Conservation (phyloP, 2,888 invertebrate genomes). For the Cyaniris semiargus region DNA sequence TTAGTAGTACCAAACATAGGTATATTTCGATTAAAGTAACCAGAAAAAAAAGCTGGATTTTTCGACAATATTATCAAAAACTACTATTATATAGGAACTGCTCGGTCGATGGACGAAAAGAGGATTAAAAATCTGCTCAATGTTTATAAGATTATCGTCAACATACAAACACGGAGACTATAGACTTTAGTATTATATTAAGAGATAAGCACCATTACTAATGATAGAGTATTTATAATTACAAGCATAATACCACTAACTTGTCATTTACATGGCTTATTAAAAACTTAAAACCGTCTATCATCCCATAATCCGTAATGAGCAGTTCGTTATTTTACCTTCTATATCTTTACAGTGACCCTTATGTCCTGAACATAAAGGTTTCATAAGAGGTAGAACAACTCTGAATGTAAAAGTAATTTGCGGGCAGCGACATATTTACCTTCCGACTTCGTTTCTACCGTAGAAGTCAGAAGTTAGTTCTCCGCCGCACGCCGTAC, state of each 20-base stretch:
- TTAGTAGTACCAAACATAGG: too few relatives aligned
- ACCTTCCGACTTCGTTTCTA: constrained; percentile 7
- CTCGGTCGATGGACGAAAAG: too few relatives aligned
- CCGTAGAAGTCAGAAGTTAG: background rate
- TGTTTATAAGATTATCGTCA: background rate
- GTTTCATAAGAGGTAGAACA: background rate
- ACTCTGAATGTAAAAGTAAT: background rate
- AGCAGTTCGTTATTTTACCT: background rate
- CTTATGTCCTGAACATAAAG: background rate
- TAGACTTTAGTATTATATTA: background rate
- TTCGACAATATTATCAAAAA: too few relatives aligned
- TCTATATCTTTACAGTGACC: background rate
- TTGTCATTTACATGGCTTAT: background rate
- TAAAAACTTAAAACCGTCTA: background rate
- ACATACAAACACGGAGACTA: background rate
- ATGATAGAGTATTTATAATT: background rate
- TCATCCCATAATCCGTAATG: background rate
- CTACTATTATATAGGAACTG: too few relatives aligned
- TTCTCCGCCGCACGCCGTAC: background rate
- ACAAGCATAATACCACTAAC: background rate
- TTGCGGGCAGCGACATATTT: background rate
- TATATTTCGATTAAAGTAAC: too few relatives aligned
- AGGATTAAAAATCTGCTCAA: background rate
- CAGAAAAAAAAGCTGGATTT: too few relatives aligned
- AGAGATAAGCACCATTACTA: background rate